Conservation (phyloP, 2,888 invertebrate species). For the Aleiodes alternator region DNA sequence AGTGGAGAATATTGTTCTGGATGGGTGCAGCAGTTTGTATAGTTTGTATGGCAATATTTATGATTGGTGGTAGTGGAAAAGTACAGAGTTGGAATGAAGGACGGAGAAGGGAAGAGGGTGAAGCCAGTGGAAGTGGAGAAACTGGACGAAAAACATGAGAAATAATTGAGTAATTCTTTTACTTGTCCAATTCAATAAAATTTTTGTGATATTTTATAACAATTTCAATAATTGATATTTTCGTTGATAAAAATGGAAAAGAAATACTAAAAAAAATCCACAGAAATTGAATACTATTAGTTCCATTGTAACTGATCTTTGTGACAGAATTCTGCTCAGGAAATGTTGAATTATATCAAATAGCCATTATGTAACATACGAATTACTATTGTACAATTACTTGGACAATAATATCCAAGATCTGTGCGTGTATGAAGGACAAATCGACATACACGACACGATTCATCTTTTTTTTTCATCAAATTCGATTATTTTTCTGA, state of each 20-base stretch:
- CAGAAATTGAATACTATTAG: neutral
- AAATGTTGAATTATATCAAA: conserved; percentile 39
- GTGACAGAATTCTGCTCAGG: conserved; percentile 18
- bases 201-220: conserved; percentile 1
- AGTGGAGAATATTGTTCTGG: conserved; percentile 73
- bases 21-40: conserved; percentile 71
- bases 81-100: conserved; percentile 73
- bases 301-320: conserved; percentile 9
- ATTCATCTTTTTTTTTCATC: conserved; percentile 14
- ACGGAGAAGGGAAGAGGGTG: conserved; percentile 8
- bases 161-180: neutral
- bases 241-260: conserved; percentile 15
- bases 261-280: neutral
- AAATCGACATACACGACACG: neutral
- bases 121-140: conserved; percentile 7
- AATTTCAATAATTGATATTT: conserved; percentile 20
- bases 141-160: conserved; percentile 15
- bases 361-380: conserved; percentile 32
- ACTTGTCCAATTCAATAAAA: neutral
- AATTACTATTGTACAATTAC: conserved; percentile 37
- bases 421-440: conserved; percentile 37
- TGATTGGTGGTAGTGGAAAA: conserved; percentile 72
- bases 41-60: conserved; percentile 69
- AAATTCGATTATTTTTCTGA: conserved; percentile 21
- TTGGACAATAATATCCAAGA: conserved; percentile 38